phyloP scores from a whole-genome alignment of 2,113 vertebrate genomes.

The Parus major region DNA sequence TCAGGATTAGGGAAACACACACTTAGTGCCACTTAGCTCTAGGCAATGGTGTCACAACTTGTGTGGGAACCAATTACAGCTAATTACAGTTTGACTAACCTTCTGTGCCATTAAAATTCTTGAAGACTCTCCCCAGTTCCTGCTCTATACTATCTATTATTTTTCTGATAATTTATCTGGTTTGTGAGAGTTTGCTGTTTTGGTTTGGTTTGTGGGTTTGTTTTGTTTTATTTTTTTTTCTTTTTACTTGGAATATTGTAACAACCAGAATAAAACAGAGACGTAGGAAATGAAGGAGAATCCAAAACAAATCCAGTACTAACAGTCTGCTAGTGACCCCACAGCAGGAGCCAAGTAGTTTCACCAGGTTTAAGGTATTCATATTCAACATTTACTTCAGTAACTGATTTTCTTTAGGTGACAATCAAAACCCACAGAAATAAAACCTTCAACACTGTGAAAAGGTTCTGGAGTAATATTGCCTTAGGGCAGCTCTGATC shows the following conservation, averaged over 20 bases:
- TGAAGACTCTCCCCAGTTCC: neutral
- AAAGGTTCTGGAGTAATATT: neutral
- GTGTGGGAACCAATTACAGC: neutral
- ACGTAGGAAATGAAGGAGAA: neutral
- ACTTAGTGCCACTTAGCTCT: neutral
- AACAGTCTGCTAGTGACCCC: neutral
- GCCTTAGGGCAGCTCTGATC: neutral
- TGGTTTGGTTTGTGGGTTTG: neutral
- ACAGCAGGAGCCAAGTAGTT: neutral
- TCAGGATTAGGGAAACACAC: neutral
- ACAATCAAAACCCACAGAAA: neutral
- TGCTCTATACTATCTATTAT: neutral
- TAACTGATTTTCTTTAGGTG: neutral
- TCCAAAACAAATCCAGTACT: neutral
- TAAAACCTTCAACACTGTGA: neutral
- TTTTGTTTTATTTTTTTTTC: neutral
- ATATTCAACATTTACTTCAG: neutral
- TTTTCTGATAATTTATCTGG: neutral
- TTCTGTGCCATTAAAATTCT: neutral
- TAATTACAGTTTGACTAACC: conserved; percentile 7
- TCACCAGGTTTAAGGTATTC: neutral
- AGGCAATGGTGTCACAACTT: neutral
- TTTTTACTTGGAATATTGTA: neutral
- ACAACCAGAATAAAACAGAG: neutral
- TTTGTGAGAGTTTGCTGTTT: neutral